Conservation (phyloP, 2,888 invertebrate species). For the Clunio marinus region DNA sequence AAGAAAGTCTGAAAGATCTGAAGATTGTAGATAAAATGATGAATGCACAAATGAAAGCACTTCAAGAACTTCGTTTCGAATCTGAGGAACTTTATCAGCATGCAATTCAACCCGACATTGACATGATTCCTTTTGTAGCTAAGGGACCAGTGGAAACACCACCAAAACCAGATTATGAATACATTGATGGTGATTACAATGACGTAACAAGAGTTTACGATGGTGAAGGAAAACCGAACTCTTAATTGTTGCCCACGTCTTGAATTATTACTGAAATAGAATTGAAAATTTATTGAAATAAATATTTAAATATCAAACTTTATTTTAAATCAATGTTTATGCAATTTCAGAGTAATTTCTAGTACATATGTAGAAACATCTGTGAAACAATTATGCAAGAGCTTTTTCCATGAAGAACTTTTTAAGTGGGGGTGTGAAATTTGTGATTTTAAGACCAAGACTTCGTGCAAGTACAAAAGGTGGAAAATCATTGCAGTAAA, state of each 20-base stretch:
- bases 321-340: too few relatives aligned
- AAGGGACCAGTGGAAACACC: slow-evolving; percentile 80
- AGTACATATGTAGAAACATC: too few relatives aligned
- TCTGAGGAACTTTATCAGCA: slow-evolving; percentile 83
- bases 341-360: too few relatives aligned
- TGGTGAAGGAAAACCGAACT: too few relatives aligned
- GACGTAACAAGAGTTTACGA: slow-evolving; percentile 61
- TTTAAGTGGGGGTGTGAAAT: slow-evolving; percentile 72
- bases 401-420: slow-evolving; percentile 31
- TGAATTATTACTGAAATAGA: too few relatives aligned
- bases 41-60: slow-evolving; percentile 69
- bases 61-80: slow-evolving; percentile 71
- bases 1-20: slow-evolving; percentile 62
- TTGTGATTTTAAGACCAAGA: slow-evolving; percentile 74
- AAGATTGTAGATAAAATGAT: slow-evolving; percentile 65
- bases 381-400: not conserved
- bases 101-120: slow-evolving; percentile 75
- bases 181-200: slow-evolving; percentile 86
- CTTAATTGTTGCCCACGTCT: too few relatives aligned
- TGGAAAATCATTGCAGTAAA: slow-evolving; percentile 70
- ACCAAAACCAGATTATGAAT: slow-evolving; percentile 70
- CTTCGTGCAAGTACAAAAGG: slow-evolving; percentile 77
- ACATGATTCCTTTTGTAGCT: slow-evolving; percentile 63
- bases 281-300: too few relatives aligned
- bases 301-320: too few relatives aligned